Evolutionary conservation across 2,797 vertebrate genomes (phyloP), one percentile per base, ranked within the genome.

Genomic region (Lagorchestes hirsutus): DNA sequence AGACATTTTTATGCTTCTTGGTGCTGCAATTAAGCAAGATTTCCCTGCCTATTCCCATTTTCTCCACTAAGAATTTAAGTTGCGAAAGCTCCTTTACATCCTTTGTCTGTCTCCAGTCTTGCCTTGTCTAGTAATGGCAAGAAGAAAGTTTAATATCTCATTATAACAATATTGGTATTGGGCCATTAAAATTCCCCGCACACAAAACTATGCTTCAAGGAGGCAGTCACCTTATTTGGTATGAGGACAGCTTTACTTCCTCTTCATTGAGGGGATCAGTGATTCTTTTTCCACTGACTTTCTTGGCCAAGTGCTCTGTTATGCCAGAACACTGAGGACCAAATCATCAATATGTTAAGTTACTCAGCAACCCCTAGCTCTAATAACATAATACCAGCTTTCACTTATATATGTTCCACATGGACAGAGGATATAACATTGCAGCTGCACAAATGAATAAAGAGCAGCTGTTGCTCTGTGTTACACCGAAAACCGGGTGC

Each of bases 321-420:
- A 87, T 22, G 91, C 74, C 58, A 46, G 5, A 4, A 91, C 34
- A 82, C 55, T 31, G 90, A 95, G 91, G 59, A 82, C 31, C 40
- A 95, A 94, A 96, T 12, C 54, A 67, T 22, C 90, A 50, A 97
- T 90, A 67, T 31, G n/a, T 82, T 18, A 92, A 96, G 91, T 93
- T 97, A 54, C 55, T 97, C 94, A 96, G 96, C n/a, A 97, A 57
- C 56, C 98, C 97, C 94, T 97, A 95, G 97, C 94, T 95, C 94
- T 74, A 93, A 97, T 55, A 97, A 97, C 98, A 92, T 55, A 95
- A 94, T 58, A 55, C 5, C 92, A 93, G 59, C 82, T 93, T 96
- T 95, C 92, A 95, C 94, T 95, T 97, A 95, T 94, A 62, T 92
- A 96, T 57, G 58, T 93, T 98, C 96, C 54, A 93, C 40, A 59